Evolutionary conservation across 2,113 vertebrate species (phyloP), one percentile per base, ranked within the genome.

Genomic region (Hucho hucho): DNA sequence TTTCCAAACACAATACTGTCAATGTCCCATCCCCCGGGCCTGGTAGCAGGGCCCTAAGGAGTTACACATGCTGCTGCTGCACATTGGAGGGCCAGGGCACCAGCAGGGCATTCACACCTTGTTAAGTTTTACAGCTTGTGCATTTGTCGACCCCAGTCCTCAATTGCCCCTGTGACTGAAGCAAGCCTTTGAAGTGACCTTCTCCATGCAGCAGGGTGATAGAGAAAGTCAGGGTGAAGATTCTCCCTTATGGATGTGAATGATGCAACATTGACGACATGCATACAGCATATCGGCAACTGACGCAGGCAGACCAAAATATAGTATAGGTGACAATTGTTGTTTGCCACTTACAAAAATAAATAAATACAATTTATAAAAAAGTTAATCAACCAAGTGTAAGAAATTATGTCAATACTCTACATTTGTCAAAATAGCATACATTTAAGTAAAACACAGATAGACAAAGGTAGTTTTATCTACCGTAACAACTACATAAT

Each of bases 121-220:
- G 91, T 92, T 93, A 92, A 92, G 89, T 92, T 93, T 93, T 93
- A 93, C 91, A 93, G 86, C 93, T 84, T 69, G 77, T 82, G 84
- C 93, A 93, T 93, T 92, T 93, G 92, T 92, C 83, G 49, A 84
- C 78, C 77, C 88, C 86, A 56, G 79, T 79, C 73, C 82, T 89
- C 90, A 88, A 88, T 89, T 91, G 89, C 83, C 89, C 88, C 86
- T 71, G 69, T 81, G 75, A 85, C 85, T 85, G 64, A 4, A 64
- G 64, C 73, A 12, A 71, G 59, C 78, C 91, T 92, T 93, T 93
- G 91, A 91, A 90, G 88, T 92, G 82, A 85, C 84, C 81, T 76
- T 81, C 83, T 81, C 73, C 28, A 61, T 83, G 69, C 25, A 65
- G 74, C 67, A 72, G 76, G 86, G 83, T 83, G 81, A 82, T 81